Base-by-base conservation (phyloP, 2,888 invertebrate species). In the Parapristionchus giblindavisi region DNA sequence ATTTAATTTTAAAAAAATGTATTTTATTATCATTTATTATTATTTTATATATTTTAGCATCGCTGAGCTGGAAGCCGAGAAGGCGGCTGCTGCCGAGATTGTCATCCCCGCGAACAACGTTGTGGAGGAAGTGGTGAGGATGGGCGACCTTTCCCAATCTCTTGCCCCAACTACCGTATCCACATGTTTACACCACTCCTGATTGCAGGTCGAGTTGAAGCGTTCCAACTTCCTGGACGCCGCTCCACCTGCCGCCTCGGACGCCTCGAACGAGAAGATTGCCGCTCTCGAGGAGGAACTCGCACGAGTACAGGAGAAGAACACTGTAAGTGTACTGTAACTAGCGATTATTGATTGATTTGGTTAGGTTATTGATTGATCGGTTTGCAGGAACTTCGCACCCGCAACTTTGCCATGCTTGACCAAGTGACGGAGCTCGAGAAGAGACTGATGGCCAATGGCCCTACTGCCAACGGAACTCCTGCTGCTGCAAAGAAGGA, bases 341-440 rank as follows among this genome's bases (percentile, higher is more conserved):
- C n/a, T n/a, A 52, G 3, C 52, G 17, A 3, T 11, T 27, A 54
- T 8, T 2, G 24, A 21, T 11, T n/a, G 54, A 3, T 21, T 24
- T 54, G 24, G 54, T 11, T 36, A 17, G 3, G 29, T 61, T n/a
- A 36, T 3, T 5, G 36, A 3, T 60, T 60, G 36, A 8, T 60
- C 32, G 11, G 29, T 36, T 40, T 70, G 54, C 70, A 70, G 70
- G 70, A 70, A 38, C 70, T 70, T 52, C 70, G 70, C 52, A 54
- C 36, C 3, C 38, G 36, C 32, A 52, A 52, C 29, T 52, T 70
- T 52, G 83, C 84, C 32, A 65, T 87, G 27, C 85, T 87, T 24
- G 87, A 87, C 76, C 85, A 85, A 71, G 81, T 83, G 29, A 87
- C 85, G 60, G 82, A 81, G 61, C 70, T 86, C 11, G 85, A 85